Percentiles rank a stretch among this genome's conserved stretches.
These are phyloP conservation scores for Harpagus bidentatus DNA, from an alignment of 2,113 vertebrate species.

Conservation along the genomic window DNA sequence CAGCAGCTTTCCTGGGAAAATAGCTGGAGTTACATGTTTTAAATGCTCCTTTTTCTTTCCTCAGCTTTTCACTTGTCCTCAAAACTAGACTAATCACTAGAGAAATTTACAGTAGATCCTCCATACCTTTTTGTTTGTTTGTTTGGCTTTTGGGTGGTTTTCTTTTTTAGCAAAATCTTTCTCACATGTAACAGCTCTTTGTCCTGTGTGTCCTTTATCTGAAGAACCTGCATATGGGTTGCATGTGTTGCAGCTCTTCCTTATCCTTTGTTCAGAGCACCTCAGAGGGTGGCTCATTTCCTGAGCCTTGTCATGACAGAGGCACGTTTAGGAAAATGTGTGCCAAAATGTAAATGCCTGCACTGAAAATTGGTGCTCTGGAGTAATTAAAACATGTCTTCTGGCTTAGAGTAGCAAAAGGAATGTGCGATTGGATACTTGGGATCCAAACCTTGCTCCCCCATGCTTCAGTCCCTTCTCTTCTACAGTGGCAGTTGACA, in stretches of 20 bases:
- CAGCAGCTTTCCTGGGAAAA: not conserved
- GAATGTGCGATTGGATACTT: not conserved
- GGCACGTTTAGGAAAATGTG: rapidly evolving
- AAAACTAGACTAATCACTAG: not conserved
- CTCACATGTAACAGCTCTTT: not conserved
- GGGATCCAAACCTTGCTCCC: not conserved
- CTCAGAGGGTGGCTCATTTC: not conserved
- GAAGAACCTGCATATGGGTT: not conserved
- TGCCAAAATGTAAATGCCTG: not conserved
- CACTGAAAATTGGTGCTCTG: not conserved
- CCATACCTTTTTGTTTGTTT: not conserved
- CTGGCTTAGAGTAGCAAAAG: not conserved
- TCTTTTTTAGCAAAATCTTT: not conserved
- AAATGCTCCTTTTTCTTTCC: not conserved
- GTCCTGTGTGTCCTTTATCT: not conserved
- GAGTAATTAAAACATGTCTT: not conserved
- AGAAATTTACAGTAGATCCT: not conserved
- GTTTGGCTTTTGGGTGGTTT: not conserved
- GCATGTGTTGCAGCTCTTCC: not conserved
- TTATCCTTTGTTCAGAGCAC: not conserved
- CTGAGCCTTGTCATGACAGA: not conserved
- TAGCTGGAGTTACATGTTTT: not conserved
- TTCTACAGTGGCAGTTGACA: not conserved
- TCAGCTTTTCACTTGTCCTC: not conserved
- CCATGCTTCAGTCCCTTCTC: not conserved